These are phyloP conservation scores for Polypedilum pembai DNA, from an alignment of 1,140 invertebrate species.

Conservation along the genomic window DNA sequence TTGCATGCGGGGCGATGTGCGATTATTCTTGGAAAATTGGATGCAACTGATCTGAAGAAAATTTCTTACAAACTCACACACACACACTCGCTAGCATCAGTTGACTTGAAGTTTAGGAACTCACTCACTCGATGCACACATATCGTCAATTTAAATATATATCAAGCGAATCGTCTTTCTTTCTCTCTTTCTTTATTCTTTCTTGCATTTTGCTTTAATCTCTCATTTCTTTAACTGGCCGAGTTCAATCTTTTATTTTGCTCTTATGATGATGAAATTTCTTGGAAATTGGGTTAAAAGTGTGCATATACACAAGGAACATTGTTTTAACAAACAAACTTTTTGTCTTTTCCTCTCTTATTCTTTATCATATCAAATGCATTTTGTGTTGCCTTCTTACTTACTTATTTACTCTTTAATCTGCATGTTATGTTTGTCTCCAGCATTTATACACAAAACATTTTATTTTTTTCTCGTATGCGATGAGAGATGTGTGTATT, in stretches of 20 bases:
- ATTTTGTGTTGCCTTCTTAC: background rate
- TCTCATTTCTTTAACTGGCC: constrained; percentile 5
- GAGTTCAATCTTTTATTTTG: constrained; percentile 23
- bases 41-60: constrained; percentile 16
- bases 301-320: constrained; percentile 22
- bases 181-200: background rate
- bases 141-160: constrained; percentile 19
- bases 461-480: background rate
- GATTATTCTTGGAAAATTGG: constrained; percentile 6
- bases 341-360: background rate
- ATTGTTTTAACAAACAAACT: constrained; percentile 12
- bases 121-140: background rate
- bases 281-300: constrained; percentile 27
- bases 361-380: constrained; percentile 19
- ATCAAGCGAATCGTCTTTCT: constrained; percentile 4
- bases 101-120: no score
- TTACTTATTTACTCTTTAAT: background rate
- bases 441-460: background rate
- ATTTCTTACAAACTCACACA: constrained; percentile 18
- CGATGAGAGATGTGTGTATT: background rate
- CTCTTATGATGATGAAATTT: constrained; percentile 25
- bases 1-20: background rate
- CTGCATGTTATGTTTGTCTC: background rate
- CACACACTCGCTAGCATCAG: background rate
- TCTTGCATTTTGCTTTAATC: constrained; percentile 15